Conservation (phyloP, 2,797 vertebrate species). For the Chrysolophus pictus region DNA sequence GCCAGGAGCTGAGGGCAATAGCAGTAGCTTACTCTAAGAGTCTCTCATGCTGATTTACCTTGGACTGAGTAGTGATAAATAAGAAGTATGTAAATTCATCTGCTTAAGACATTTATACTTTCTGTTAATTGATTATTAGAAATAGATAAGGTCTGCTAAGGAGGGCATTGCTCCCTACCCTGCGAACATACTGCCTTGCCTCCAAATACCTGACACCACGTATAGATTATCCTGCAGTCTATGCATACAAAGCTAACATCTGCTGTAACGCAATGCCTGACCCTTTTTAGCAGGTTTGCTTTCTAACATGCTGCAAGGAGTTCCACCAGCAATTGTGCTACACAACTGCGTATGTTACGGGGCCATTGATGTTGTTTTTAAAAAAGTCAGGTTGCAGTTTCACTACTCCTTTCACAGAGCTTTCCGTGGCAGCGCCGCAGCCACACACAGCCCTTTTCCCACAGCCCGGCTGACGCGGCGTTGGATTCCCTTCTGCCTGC, state of each 20-base stretch:
- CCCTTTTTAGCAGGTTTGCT: background rate
- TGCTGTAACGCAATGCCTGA: background rate
- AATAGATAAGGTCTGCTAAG: background rate
- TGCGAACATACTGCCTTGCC: background rate
- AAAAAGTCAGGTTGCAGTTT: background rate
- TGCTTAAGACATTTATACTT: background rate
- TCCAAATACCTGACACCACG: background rate
- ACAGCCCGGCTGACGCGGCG: background rate
- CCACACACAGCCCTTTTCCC: background rate
- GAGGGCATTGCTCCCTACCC: background rate
- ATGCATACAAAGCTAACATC: background rate
- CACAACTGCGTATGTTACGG: background rate
- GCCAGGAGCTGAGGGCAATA: background rate
- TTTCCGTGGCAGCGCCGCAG: background rate
- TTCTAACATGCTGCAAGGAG: background rate
- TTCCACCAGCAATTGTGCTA: background rate
- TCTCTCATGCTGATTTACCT: background rate
- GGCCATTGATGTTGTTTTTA: background rate
- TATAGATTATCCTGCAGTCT: background rate
- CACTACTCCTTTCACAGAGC: background rate
- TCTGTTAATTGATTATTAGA: background rate
- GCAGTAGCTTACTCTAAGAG: background rate
- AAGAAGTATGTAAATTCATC: background rate
- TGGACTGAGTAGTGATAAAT: background rate
- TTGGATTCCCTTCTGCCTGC: background rate